phyloP scores from a whole-genome alignment of 2,113 vertebrate genomes.

The Dendropsophus ebraccatus region DNA sequence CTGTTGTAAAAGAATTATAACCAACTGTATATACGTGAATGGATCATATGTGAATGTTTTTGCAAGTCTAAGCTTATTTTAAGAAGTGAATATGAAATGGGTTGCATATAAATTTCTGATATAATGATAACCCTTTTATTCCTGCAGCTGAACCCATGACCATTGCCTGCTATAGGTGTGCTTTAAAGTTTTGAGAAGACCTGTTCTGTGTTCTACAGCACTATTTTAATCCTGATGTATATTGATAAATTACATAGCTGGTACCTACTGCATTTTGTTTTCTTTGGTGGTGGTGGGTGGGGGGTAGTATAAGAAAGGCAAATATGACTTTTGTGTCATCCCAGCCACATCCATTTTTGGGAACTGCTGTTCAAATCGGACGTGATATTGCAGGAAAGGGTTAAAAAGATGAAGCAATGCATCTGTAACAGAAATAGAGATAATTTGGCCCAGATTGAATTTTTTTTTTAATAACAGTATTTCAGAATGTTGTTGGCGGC shows the following conservation, averaged over 20 bases:
- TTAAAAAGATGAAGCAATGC: too few species aligned
- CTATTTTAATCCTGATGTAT: slow-evolving; percentile 3
- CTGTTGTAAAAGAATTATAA: slow-evolving; percentile 1
- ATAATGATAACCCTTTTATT: not conserved
- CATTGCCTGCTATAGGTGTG: not conserved
- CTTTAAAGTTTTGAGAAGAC: not conserved
- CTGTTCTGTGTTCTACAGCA: not conserved
- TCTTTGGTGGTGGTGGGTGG: not conserved
- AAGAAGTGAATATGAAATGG: not conserved
- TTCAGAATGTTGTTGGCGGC: too few species aligned
- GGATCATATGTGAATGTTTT: not conserved
- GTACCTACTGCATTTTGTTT: not conserved
- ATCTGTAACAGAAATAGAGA: too few species aligned
- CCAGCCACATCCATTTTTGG: too few species aligned
- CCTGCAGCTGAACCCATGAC: not conserved
- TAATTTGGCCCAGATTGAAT: too few species aligned
- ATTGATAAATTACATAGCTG: not conserved
- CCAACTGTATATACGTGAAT: slow-evolving; percentile 23
- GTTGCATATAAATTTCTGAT: not conserved
- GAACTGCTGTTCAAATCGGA: too few species aligned
- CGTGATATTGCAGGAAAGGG: too few species aligned
- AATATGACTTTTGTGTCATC: too few species aligned
- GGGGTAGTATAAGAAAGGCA: too few species aligned
- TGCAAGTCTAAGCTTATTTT: not conserved
- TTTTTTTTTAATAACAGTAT: too few species aligned